Evolutionary conservation across 2,113 vertebrate genomes (phyloP).

Genomic region (Seriola quinqueradiata): DNA sequence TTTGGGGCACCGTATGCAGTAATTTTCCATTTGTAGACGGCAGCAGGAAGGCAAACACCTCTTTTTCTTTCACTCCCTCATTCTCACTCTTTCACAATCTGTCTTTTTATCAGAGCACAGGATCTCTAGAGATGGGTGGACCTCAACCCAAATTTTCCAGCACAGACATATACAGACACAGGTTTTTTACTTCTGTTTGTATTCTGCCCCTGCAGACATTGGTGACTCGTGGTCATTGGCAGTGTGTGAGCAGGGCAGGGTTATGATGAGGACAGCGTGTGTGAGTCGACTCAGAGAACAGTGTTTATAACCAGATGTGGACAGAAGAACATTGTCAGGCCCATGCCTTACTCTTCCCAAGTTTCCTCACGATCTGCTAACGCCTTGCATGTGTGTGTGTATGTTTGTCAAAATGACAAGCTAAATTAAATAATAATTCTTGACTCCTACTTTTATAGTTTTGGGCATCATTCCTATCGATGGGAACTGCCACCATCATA

Average conservation of each 20-base stretch:
- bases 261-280: constrained; percentile 68
- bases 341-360: constrained; percentile 43
- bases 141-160: constrained; percentile 24
- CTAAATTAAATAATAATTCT: constrained; percentile 6
- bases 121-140: constrained; percentile 58
- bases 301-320: constrained; percentile 74
- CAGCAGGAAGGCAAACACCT: constrained; percentile 54
- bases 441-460: neutral
- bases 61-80: constrained; percentile 19
- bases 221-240: constrained; percentile 64
- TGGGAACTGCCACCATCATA: neutral
- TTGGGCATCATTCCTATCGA: neutral
- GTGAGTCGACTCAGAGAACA: constrained; percentile 55
- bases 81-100: constrained; percentile 58
- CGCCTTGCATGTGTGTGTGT: constrained; percentile 1
- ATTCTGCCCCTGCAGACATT: constrained; percentile 42
- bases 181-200: constrained; percentile 49
- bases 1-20: constrained; percentile 55
- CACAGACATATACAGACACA: constrained; percentile 18
- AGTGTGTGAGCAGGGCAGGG: constrained; percentile 43
- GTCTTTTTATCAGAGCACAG: constrained; percentile 47
- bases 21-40: constrained; percentile 72
- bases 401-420: constrained; percentile 1
- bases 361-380: constrained; percentile 52
- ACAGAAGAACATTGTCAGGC: constrained; percentile 75